Conservation (phyloP, 2,797 vertebrate genomes). For the Lepidocolaptes lacrymiger region DNA sequence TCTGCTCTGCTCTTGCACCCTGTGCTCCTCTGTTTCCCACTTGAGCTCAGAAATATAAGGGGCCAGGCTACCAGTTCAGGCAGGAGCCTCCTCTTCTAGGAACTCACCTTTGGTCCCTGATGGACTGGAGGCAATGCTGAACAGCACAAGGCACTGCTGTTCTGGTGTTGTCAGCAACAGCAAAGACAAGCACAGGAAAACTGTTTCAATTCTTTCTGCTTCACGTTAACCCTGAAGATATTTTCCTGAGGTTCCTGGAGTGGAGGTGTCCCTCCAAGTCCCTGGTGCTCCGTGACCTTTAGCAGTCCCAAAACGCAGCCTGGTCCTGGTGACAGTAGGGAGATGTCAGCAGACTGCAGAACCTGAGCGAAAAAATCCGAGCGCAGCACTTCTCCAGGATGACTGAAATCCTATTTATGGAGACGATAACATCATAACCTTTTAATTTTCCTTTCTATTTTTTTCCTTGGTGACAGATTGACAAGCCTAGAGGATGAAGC, state of each 20-base stretch:
- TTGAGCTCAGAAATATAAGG: not conserved
- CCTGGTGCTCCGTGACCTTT: not conserved
- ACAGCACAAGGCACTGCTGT: not conserved
- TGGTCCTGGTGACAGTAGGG: not conserved
- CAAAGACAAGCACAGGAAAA: not conserved
- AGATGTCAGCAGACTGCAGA: not conserved
- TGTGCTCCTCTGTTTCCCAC: not conserved
- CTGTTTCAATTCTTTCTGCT: not conserved
- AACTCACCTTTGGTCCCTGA: slow-evolving; percentile 18
- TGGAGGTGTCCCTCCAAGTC: not conserved
- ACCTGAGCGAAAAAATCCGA: not conserved
- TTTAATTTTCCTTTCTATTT: slow-evolving; percentile 46
- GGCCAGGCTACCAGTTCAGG: not conserved
- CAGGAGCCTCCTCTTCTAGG: not conserved
- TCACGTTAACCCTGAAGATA: not conserved
- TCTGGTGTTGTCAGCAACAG: not conserved
- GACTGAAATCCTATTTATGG: slow-evolving; percentile 51
- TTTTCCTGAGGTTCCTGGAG: not conserved
- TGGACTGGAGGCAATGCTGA: not conserved
- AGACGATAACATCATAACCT: slow-evolving; percentile 46
- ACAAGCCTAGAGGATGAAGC: not conserved
- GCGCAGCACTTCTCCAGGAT: not conserved
- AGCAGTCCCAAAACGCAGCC: not conserved
- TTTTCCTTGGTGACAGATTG: slow-evolving; percentile 16
- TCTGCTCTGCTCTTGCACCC: not conserved